phyloP scores from a whole-genome alignment of 2,797 vertebrate genomes.

The Gallirallus australis region DNA sequence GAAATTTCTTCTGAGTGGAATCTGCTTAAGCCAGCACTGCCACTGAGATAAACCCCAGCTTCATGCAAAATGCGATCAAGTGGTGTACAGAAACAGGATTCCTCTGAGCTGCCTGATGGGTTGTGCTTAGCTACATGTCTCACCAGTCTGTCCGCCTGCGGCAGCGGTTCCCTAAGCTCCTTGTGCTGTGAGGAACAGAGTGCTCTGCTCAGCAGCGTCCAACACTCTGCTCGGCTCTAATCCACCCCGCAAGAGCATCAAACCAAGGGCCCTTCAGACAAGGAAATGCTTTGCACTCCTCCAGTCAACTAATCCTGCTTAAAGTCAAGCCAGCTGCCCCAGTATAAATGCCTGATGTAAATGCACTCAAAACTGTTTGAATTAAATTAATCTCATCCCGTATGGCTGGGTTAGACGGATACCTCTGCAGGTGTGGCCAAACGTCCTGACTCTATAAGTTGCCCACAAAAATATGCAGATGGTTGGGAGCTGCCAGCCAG shows the following conservation, averaged over 20 bases:
- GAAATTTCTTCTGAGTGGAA: background rate
- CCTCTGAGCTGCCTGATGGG: conserved; percentile 19
- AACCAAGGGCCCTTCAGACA: conserved; percentile 38
- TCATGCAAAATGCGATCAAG: conserved; percentile 41
- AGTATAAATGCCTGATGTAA: background rate
- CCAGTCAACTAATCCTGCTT: conserved; percentile 51
- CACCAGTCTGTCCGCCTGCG: background rate
- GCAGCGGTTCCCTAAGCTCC: conserved; percentile 38
- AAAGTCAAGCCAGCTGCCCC: conserved; percentile 1
- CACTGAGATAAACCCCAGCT: background rate
- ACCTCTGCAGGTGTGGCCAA: background rate
- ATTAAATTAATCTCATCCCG: conserved; percentile 31
- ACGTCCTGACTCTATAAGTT: background rate
- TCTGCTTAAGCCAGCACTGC: background rate
- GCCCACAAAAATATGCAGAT: background rate
- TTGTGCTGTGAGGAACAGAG: background rate
- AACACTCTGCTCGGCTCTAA: background rate
- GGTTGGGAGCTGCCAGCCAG: background rate
- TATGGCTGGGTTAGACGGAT: background rate
- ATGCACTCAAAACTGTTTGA: conserved; percentile 25
- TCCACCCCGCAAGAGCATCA: conserved; percentile 18
- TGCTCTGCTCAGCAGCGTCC: background rate
- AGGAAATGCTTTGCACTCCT: background rate
- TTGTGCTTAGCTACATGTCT: conserved; percentile 11
- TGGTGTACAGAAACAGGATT: conserved; percentile 20